Percentiles rank a stretch among this genome's conserved stretches.
phyloP scores from a whole-genome alignment of 2,888 invertebrate genomes.

The Drosophila vallismaia region DNA sequence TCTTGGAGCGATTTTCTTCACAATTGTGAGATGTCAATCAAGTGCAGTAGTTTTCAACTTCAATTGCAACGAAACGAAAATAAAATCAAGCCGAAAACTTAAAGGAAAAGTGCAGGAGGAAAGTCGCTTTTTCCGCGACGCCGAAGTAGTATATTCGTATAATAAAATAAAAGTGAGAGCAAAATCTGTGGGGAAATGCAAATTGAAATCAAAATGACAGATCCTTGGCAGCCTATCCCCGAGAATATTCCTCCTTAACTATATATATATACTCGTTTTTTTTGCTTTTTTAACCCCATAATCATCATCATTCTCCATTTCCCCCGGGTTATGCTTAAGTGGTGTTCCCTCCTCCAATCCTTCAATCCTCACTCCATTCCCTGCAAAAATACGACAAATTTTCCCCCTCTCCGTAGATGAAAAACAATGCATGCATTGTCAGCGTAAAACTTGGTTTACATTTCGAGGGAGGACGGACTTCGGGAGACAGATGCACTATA shows the following conservation, averaged over 20 bases:
- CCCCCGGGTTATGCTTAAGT: slow-evolving; percentile 11
- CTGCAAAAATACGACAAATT: not conserved
- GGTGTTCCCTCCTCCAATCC: slow-evolving; percentile 18
- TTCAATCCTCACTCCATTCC: not conserved
- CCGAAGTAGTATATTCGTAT: not conserved
- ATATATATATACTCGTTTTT: not conserved
- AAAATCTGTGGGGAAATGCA: slow-evolving; percentile 47
- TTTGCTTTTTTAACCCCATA: not conserved
- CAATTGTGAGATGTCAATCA: slow-evolving; percentile 22
- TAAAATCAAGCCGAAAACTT: not conserved
- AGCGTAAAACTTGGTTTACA: slow-evolving; percentile 58
- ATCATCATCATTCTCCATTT: slow-evolving; percentile 11
- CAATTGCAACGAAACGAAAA: slow-evolving; percentile 1
- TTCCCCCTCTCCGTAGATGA: not conserved
- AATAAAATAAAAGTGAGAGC: slow-evolving; percentile 36
- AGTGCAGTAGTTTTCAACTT: slow-evolving; percentile 29
- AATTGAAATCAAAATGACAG: slow-evolving; percentile 51
- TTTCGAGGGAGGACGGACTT: slow-evolving; percentile 37
- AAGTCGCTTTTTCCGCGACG: not conserved
- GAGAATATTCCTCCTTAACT: too few relatives aligned
- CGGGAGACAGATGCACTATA: slow-evolving; percentile 63
- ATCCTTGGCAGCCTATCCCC: slow-evolving; percentile 8
- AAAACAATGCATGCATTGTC: slow-evolving; percentile 63
- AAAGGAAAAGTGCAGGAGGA: slow-evolving; percentile 9
- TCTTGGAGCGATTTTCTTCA: too few relatives aligned